Evolutionary conservation across 2,797 vertebrate genomes (phyloP).

Genomic region (Aphelocoma californica): DNA sequence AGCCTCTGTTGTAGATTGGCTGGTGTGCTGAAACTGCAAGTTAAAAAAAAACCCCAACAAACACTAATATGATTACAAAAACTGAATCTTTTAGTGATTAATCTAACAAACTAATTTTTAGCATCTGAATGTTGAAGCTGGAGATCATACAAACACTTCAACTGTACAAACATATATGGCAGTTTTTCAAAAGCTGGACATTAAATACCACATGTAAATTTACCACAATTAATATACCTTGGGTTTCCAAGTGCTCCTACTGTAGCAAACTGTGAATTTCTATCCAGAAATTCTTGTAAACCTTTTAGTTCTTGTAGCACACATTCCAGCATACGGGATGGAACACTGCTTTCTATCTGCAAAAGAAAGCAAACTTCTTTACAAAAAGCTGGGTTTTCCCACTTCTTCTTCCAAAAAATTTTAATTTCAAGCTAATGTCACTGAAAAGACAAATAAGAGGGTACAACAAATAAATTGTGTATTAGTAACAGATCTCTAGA

Average conservation of each 20-base stretch:
- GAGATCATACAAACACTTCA: not conserved
- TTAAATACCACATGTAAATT: not conserved
- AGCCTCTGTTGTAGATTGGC: conserved; percentile 92
- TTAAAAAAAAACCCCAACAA: not conserved
- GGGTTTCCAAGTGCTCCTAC: conserved; percentile 86
- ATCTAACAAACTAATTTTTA: not conserved
- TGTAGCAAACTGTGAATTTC: conserved; percentile 91
- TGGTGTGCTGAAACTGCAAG: conserved; percentile 83
- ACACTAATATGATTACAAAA: not conserved
- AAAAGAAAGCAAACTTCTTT: conserved; percentile 24
- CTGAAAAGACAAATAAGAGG: not conserved
- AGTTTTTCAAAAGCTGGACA: not conserved
- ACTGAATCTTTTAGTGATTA: not conserved
- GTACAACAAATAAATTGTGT: not conserved
- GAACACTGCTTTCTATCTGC: conserved; percentile 90
- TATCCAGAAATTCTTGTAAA: conserved; percentile 91
- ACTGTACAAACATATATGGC: accelerated
- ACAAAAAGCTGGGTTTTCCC: not conserved
- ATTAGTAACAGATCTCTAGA: not conserved
- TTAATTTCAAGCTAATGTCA: not conserved
- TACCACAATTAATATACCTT: conserved; percentile 75
- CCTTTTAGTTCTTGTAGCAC: conserved; percentile 87
- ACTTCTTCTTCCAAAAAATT: not conserved
- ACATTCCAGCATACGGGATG: conserved; percentile 81
- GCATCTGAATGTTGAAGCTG: not conserved